Evolutionary conservation across 2,113 vertebrate species (phyloP).

Genomic region (Poeciliopsis prolifica): DNA sequence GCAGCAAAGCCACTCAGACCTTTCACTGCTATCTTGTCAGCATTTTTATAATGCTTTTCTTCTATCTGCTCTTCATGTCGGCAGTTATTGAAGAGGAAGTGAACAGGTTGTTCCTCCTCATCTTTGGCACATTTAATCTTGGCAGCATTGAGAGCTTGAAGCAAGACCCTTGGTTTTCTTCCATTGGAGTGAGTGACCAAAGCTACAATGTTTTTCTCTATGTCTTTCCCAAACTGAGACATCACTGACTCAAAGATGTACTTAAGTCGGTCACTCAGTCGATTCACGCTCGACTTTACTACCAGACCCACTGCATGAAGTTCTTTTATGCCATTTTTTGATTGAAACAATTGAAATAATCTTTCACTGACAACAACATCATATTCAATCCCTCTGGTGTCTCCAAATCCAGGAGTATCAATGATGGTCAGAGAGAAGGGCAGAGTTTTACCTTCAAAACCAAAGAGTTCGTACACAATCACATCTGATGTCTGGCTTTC

Average conservation of each 20-base stretch:
- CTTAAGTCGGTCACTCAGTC: conserved; percentile 9
- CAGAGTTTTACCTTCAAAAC: too few species aligned
- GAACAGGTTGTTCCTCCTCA: conserved; percentile 5
- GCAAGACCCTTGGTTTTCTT: not conserved
- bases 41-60: too few species aligned
- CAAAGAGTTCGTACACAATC: too few species aligned
- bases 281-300: not conserved
- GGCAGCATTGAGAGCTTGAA: not conserved
- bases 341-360: too few species aligned
- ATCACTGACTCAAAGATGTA: not conserved
- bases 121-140: conserved; percentile 22
- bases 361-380: too few species aligned
- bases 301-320: too few species aligned
- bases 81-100: conserved; percentile 12
- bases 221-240: conserved; percentile 16
- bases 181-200: conserved; percentile 1
- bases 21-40: too few species aligned
- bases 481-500: too few species aligned
- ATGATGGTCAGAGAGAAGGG: too few species aligned
- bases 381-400: too few species aligned
- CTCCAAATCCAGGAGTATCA: too few species aligned
- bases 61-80: not conserved
- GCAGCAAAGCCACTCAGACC: not conserved
- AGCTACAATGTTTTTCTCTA: not conserved
- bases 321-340: too few species aligned